Percentiles rank a stretch among this genome's conserved stretches.
Evolutionary conservation across 1,140 invertebrate species (phyloP).

Genomic region (Frieseomelitta varia): DNA sequence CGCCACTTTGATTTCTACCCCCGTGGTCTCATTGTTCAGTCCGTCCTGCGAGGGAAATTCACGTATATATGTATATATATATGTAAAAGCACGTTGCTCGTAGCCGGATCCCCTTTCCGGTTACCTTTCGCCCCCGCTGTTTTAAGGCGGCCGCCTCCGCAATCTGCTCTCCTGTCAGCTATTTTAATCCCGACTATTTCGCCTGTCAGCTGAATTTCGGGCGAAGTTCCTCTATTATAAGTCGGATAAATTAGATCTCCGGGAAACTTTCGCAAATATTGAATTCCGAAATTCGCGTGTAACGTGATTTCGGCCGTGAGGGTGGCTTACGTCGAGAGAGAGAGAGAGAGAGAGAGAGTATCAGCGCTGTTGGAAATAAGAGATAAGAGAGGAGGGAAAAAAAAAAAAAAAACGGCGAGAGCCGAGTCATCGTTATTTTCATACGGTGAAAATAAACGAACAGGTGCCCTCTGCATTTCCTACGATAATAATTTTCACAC

Average conservation of each 20-base stretch:
- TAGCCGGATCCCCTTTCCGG: not conserved
- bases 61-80: not conserved
- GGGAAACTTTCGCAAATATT: not conserved
- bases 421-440: no score
- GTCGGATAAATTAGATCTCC: not conserved
- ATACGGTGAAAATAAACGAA: no score
- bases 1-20: constrained; percentile 89
- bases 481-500: no score
- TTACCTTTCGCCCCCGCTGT: not conserved
- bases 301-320: not conserved
- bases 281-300: not conserved
- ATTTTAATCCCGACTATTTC: not conserved
- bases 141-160: no score
- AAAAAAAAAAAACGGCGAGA: no score
- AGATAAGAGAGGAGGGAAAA: no score
- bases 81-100: constrained; percentile 26
- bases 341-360: no score
- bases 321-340: no score
- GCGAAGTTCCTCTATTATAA: not conserved
- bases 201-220: not conserved
- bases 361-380: not conserved
- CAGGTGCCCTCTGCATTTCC: no score
- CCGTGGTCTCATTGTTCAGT: constrained; percentile 86
- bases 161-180: not conserved
- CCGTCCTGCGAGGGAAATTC: constrained; percentile 87